A percentile compares a stretch with the other conserved stretches of the same genome.
phyloP scores from a whole-genome alignment of 2,113 vertebrate species.

The Copsychus sechellarum region DNA sequence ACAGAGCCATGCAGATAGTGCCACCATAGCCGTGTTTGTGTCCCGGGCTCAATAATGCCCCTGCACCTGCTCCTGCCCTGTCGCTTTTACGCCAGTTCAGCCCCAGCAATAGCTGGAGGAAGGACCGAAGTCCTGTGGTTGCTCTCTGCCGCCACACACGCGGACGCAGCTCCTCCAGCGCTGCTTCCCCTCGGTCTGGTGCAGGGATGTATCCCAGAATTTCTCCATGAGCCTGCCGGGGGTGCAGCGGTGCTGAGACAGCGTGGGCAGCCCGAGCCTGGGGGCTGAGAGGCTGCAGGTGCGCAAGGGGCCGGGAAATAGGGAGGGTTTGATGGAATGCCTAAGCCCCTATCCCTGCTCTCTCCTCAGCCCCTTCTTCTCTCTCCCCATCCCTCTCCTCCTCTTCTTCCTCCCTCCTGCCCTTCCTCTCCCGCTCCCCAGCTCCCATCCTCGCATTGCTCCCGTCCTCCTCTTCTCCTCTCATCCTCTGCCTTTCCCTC shows the following conservation, averaged over 20 bases:
- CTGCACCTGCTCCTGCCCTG: not conserved
- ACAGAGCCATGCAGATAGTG: not conserved
- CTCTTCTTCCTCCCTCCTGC: not conserved
- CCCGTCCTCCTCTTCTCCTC: not conserved
- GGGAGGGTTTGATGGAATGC: not conserved
- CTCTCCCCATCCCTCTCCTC: not conserved
- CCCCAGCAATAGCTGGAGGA: not conserved
- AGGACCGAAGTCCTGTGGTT: not conserved
- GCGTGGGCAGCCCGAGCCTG: rapidly evolving
- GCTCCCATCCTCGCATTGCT: no score
- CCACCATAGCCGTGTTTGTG: rapidly evolving
- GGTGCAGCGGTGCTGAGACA: not conserved
- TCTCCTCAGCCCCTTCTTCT: no score
- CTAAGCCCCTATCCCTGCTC: not conserved
- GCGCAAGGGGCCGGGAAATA: not conserved
- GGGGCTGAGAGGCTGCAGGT: not conserved
- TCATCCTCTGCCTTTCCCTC: rapidly evolving
- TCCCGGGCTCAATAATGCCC: not conserved
- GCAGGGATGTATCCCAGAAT: rapidly evolving
- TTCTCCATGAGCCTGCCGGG: not conserved
- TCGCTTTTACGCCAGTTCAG: rapidly evolving
- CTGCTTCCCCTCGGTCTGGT: rapidly evolving
- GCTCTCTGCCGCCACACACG: not conserved
- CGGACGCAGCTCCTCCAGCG: not conserved
- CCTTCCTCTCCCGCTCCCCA: not conserved